These are phyloP conservation scores for Drosophila tropicalis DNA, from an alignment of 1,140 invertebrate species.

Conservation along the genomic window DNA sequence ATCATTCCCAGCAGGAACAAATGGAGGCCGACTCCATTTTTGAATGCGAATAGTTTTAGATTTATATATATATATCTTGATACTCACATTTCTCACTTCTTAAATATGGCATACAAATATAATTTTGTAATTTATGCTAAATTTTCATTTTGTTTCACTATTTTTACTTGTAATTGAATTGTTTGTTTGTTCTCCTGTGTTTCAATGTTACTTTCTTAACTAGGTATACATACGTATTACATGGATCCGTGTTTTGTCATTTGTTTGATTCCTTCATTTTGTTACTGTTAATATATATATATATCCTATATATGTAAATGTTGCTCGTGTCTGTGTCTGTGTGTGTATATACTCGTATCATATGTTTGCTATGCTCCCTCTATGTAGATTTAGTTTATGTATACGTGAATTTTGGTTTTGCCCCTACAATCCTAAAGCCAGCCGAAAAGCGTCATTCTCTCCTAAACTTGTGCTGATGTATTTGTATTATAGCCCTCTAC, in stretches of 20 bases:
- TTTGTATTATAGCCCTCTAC: slow-evolving; percentile 33
- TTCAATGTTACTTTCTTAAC: slow-evolving; percentile 37
- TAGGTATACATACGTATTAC: slow-evolving; percentile 58
- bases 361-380: slow-evolving; percentile 68
- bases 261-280: slow-evolving; percentile 14
- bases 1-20: slow-evolving; percentile 33
- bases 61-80: slow-evolving; percentile 14
- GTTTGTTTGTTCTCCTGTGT: slow-evolving; percentile 32
- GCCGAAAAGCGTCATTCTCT: slow-evolving; percentile 25
- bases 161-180: slow-evolving; percentile 69
- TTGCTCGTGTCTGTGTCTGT: slow-evolving; percentile 18
- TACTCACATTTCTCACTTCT: slow-evolving; percentile 9
- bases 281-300: slow-evolving; percentile 33
- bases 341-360: slow-evolving; percentile 49
- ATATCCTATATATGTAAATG: slow-evolving; percentile 18
- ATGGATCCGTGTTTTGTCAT: slow-evolving; percentile 31
- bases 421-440: slow-evolving; percentile 13
- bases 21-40: neutral
- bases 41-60: slow-evolving; percentile 1
- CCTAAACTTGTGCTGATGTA: slow-evolving; percentile 19
- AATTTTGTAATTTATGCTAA: slow-evolving; percentile 61
- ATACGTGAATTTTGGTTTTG: slow-evolving; percentile 20
- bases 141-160: slow-evolving; percentile 44
- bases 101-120: slow-evolving; percentile 64
- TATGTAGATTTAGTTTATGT: slow-evolving; percentile 42